Base-by-base conservation (phyloP, 1,140 invertebrate species). In the Xylocopa sonorina region DNA sequence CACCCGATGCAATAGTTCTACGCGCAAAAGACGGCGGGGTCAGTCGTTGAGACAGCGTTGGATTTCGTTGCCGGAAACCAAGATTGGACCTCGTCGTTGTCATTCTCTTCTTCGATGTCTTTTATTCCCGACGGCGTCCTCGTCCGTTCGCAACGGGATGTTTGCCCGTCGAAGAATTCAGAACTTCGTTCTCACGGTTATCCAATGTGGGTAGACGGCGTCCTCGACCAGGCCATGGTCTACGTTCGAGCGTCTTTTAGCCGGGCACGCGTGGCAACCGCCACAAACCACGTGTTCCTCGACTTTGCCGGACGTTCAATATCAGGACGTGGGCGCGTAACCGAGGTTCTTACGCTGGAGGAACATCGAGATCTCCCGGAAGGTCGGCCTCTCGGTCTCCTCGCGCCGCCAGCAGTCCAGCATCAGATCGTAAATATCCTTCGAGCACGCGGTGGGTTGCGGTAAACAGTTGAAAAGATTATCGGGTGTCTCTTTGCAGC, bases 361-460 rank as follows among this genome's bases (percentile, higher is more conserved):
- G 91, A 98, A 98, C 69, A 97, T 94, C 88, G 97, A 96, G 71
- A 98, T 97, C 91, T 98, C 97, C 51, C 95, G 94, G 93, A 98
- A 99, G 43, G 96, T 95, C 0, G 98, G 98, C 62, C 98, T 92
- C 48, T 96, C 96, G 43, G 93, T 92, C 60, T 96, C 96, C 82
- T 97, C 95, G 14, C 96, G 93, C 74, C 96, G 95, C 98, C 98
- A 99, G 90, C 98, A 98, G 88, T 98, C 97, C 46, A 95, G 92
- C 97, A 98, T 98, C 53, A 98, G 92, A 88, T 98, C 97, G 93
- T 97, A 98, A 57, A 98, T 94, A 90, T 98, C 97, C 86, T 96
- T 95, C 5, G 97, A 96, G 75, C 96, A 97, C 73, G 95, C 94
- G 6, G 94, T 93, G 12, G 96, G 95, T 46, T 95, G 94, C 18